Conservation (phyloP, 2,888 invertebrate species). For the Acleris sparsana region DNA sequence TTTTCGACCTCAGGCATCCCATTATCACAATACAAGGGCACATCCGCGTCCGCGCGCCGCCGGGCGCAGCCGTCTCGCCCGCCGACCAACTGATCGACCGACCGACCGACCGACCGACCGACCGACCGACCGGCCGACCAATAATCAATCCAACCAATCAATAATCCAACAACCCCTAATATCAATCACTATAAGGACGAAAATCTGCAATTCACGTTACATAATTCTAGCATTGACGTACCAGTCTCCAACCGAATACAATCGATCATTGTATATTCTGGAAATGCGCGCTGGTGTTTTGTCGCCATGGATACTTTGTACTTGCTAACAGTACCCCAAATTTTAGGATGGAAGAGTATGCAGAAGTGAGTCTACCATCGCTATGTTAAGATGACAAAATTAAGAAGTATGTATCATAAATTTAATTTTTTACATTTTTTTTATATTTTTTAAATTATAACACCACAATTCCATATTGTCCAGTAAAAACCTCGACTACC, state of each 20-base stretch:
- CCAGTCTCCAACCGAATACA: conserved; percentile 45
- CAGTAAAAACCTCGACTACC: conserved; percentile 48
- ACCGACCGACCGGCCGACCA: too few relatives aligned
- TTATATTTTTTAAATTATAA: conserved; percentile 56
- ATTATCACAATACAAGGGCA: conserved; percentile 77
- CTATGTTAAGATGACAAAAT: conserved; percentile 35
- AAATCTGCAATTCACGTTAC: conserved; percentile 56
- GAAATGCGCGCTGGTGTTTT: conserved; percentile 53
- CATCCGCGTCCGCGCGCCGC: conserved; percentile 51
- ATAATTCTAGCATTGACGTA: conserved; percentile 44
- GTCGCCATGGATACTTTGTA: conserved; percentile 62
- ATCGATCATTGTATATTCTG: conserved; percentile 43
- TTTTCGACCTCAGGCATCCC: conserved; percentile 51
- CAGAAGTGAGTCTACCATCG: conserved; percentile 48
- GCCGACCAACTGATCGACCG: too few relatives aligned
- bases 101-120: too few relatives aligned
- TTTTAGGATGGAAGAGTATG: conserved; percentile 42
- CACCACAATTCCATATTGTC: conserved; percentile 75
- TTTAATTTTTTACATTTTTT: conserved; percentile 56
- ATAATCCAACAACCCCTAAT: conserved; percentile 40
- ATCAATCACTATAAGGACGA: conserved; percentile 47
- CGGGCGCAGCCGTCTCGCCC: conserved; percentile 11
- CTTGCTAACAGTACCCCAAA: conserved; percentile 55
- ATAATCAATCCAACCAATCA: conserved; percentile 20
- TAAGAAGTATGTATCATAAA: conserved; percentile 41